Conservation (phyloP, 2,113 vertebrate genomes). For the Neotoma lepida region DNA sequence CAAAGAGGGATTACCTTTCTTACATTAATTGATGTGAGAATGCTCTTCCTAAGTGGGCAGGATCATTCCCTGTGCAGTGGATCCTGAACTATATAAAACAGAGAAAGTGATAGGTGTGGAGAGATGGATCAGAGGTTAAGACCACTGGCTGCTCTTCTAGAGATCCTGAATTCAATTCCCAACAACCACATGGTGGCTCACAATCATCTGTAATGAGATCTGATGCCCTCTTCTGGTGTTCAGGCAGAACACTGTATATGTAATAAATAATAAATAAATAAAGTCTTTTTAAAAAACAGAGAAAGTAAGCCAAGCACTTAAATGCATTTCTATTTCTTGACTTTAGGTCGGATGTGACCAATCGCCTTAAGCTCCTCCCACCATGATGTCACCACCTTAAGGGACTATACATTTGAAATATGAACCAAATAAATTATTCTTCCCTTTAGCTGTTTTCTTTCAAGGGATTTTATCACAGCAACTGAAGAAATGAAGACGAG, state of each 20-base stretch:
- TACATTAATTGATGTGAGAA: not conserved
- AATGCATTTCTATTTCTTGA: not conserved
- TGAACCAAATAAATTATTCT: not conserved
- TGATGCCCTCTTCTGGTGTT: too few relatives aligned
- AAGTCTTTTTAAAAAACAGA: not conserved
- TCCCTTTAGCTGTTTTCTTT: not conserved
- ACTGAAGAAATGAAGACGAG: not conserved
- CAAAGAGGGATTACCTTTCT: not conserved
- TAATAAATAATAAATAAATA: too few relatives aligned
- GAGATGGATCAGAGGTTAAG: too few relatives aligned
- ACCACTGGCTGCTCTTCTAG: too few relatives aligned
- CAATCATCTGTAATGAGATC: too few relatives aligned
- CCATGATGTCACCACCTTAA: not conserved
- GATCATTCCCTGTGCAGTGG: not conserved
- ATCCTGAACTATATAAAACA: not conserved
- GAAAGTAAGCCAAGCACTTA: too few relatives aligned
- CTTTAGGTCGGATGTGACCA: not conserved
- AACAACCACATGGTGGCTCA: too few relatives aligned
- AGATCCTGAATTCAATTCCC: too few relatives aligned
- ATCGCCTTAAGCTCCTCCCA: not conserved
- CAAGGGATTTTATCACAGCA: not conserved
- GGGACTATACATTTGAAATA: not conserved
- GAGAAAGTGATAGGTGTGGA: too few relatives aligned
- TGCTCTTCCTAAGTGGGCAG: not conserved
- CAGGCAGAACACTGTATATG: too few relatives aligned